Conservation (phyloP, 2,888 invertebrate genomes). For the Argyresthia goedartella region DNA sequence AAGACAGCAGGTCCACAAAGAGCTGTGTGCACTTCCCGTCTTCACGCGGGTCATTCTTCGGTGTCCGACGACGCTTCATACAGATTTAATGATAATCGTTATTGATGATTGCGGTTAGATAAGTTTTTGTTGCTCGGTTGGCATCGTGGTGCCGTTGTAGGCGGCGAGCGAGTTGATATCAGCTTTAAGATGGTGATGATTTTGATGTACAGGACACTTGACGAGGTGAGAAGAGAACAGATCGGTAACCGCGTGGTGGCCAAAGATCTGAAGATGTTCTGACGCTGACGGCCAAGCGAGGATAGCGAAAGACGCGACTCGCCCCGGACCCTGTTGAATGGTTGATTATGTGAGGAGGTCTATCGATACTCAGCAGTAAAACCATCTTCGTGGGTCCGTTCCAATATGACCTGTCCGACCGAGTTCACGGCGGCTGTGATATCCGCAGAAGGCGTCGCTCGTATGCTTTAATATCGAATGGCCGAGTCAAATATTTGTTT, state of each 20-base stretch:
- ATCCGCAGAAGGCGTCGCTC: too few relatives aligned
- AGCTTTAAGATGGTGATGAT: not conserved
- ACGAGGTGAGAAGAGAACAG: not conserved
- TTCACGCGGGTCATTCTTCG: constrained; percentile 25
- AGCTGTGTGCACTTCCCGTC: constrained; percentile 34
- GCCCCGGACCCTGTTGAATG: not conserved
- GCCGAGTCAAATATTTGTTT: too few relatives aligned
- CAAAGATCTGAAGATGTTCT: not conserved
- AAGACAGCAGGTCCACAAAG: constrained; percentile 13
- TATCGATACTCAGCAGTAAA: too few relatives aligned
- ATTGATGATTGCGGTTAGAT: constrained; percentile 59
- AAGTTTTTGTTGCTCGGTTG: constrained; percentile 44
- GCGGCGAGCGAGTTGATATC: not conserved
- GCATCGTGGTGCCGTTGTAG: constrained; percentile 13
- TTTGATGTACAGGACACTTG: not conserved
- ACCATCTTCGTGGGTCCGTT: too few relatives aligned
- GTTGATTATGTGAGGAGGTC: too few relatives aligned
- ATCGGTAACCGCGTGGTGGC: not conserved
- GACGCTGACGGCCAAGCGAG: not conserved
- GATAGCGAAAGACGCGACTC: not conserved
- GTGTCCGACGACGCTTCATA: constrained; percentile 15
- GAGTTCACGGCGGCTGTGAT: too few relatives aligned
- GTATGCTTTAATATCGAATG: too few relatives aligned
- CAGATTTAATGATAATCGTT: constrained; percentile 62
- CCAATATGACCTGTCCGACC: too few relatives aligned